phyloP scores from a whole-genome alignment of 2,888 invertebrate species.

The Portevinia maculata region DNA sequence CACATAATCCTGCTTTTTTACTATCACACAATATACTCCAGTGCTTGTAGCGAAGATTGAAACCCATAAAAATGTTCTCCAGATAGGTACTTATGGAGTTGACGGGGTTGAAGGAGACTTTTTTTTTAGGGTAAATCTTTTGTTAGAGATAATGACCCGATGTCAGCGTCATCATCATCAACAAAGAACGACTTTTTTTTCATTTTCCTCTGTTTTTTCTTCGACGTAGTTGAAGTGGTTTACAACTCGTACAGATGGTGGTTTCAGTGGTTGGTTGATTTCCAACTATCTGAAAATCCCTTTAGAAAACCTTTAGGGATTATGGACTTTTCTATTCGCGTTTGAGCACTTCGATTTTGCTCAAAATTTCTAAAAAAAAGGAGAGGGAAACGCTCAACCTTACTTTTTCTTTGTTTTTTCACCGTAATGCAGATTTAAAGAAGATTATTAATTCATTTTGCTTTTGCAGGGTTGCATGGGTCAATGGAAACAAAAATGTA shows the following conservation, averaged over 20 bases:
- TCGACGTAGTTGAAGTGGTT: conserved; percentile 31
- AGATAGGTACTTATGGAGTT: conserved; percentile 44
- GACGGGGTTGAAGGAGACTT: conserved; percentile 39
- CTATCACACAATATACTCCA: conserved; percentile 5
- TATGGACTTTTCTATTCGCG: conserved; percentile 26
- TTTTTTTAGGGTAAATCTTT: conserved; percentile 39
- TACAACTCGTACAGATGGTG: conserved; percentile 42
- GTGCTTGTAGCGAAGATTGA: conserved; percentile 27
- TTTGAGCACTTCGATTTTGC: conserved; percentile 11
- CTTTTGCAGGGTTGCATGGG: not conserved
- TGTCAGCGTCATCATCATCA: conserved; percentile 49
- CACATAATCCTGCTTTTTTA: conserved; percentile 20
- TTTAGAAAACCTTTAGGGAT: conserved; percentile 28
- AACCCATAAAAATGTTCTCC: conserved; percentile 50
- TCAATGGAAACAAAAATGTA: not conserved
- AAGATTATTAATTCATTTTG: not conserved
- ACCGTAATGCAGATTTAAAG: not conserved
- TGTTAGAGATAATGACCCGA: conserved; percentile 59
- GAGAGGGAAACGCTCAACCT: not conserved
- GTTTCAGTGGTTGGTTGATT: conserved; percentile 52
- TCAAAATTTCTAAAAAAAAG: not conserved
- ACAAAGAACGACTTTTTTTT: conserved; percentile 37
- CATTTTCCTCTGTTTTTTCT: conserved; percentile 4
- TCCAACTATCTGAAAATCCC: conserved; percentile 50
- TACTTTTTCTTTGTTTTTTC: not conserved